A percentile compares a stretch with the other conserved stretches of the same genome.
These are phyloP conservation scores for Amblyopsis hoosieri DNA, from an alignment of 2,797 vertebrate species.

Conservation along the genomic window DNA sequence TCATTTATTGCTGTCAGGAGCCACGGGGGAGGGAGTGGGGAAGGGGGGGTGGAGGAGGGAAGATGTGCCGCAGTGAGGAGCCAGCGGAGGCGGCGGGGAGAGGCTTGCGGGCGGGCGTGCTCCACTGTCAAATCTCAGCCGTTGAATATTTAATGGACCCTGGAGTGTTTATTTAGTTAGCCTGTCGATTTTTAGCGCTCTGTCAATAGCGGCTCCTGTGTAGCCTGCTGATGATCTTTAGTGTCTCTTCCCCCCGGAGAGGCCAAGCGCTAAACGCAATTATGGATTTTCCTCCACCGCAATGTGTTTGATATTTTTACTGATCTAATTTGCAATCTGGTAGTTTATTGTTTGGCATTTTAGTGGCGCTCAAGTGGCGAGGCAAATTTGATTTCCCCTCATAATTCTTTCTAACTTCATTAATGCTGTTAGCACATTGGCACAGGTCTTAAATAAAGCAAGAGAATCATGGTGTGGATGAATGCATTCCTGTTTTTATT, in stretches of 20 bases:
- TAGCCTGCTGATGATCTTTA: slow-evolving; percentile 96
- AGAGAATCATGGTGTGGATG: slow-evolving; percentile 75
- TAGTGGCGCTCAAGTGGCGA: slow-evolving; percentile 99
- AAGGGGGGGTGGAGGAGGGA: slow-evolving; percentile 34
- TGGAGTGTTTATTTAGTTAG: slow-evolving; percentile 98
- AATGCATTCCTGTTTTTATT: slow-evolving; percentile 79
- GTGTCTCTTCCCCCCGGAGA: slow-evolving; percentile 90
- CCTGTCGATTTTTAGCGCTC: slow-evolving; percentile 99
- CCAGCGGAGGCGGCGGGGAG: slow-evolving; percentile 67
- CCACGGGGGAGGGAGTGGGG: slow-evolving; percentile 50
- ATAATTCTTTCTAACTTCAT: slow-evolving; percentile 99
- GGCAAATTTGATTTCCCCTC: slow-evolving; percentile 99
- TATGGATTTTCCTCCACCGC: slow-evolving; percentile 98
- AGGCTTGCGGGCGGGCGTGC: slow-evolving; percentile 63
- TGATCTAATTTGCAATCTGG: slow-evolving; percentile 99
- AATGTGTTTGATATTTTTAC: slow-evolving; percentile 99
- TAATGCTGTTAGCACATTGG: slow-evolving; percentile 95
- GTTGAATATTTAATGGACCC: slow-evolving; percentile 99
- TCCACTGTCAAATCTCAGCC: slow-evolving; percentile 93
- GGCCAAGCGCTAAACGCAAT: slow-evolving; percentile 97
- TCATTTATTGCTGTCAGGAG: slow-evolving; percentile 83
- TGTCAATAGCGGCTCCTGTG: slow-evolving; percentile 98
- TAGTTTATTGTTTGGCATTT: slow-evolving; percentile 99
- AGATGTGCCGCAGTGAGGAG: slow-evolving; percentile 65
- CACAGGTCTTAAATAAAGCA: slow-evolving; percentile 83